These are phyloP conservation scores for Drosophila kanapiae DNA, from an alignment of 1,140 invertebrate species.

Conservation along the genomic window DNA sequence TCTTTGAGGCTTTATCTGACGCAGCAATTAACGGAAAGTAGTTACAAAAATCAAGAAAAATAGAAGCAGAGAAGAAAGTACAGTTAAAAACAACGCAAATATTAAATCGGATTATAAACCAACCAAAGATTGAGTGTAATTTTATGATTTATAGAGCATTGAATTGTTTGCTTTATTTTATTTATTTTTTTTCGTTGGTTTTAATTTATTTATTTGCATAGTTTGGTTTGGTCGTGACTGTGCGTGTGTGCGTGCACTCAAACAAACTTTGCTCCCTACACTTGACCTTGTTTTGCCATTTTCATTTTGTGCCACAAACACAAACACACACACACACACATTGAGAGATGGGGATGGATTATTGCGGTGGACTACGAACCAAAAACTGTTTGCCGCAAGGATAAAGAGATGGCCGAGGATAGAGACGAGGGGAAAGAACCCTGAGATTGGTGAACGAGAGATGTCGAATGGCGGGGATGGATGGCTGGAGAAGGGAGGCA, in stretches of 20 bases:
- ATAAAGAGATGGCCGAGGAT: background rate
- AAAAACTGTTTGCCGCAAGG: slow-evolving; percentile 33
- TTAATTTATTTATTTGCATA: slow-evolving; percentile 14
- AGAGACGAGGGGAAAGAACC: too few relatives aligned
- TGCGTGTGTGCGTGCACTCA: slow-evolving; percentile 60
- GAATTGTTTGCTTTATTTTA: too few relatives aligned
- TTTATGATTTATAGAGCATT: too few relatives aligned
- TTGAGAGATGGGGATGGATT: slow-evolving; percentile 53
- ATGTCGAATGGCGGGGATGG: background rate
- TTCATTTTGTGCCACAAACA: slow-evolving; percentile 67
- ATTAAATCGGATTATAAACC: too few relatives aligned
- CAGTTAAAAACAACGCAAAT: too few relatives aligned
- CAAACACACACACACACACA: slow-evolving; percentile 37
- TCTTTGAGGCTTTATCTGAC: background rate
- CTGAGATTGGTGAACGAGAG: background rate
- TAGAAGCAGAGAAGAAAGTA: too few relatives aligned
- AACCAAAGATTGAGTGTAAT: too few relatives aligned
- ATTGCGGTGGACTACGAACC: slow-evolving; percentile 65
- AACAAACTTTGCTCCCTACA: slow-evolving; percentile 83
- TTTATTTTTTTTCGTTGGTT: background rate
- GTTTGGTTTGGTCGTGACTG: slow-evolving; percentile 7
- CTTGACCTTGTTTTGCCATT: slow-evolving; percentile 82
- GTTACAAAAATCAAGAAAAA: background rate
- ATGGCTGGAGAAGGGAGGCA: background rate
- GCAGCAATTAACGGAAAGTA: background rate